These are phyloP conservation scores for Neotoma lepida DNA, from an alignment of 2,113 vertebrate genomes.

Conservation along the genomic window DNA sequence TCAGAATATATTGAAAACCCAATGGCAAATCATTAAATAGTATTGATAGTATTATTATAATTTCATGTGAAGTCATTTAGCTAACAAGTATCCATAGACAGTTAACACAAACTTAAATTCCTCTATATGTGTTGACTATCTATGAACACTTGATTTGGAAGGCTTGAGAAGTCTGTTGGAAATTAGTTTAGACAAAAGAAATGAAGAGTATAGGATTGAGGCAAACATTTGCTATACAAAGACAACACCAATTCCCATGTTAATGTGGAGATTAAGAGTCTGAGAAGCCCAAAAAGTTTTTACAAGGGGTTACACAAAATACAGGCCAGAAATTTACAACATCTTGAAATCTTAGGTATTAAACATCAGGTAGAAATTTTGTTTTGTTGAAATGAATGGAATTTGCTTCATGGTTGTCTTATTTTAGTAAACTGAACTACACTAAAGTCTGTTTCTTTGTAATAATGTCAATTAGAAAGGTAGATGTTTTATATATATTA, in stretches of 20 bases:
- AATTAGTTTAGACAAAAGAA: slow-evolving; percentile 1
- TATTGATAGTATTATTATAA: not conserved
- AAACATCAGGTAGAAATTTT: not conserved
- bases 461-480: not conserved
- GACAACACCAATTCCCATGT: not conserved
- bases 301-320: slow-evolving; percentile 23
- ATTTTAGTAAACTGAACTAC: not conserved
- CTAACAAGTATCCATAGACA: not conserved
- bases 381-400: not conserved
- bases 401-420: not conserved
- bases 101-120: not conserved
- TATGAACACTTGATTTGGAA: not conserved
- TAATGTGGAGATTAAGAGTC: not conserved
- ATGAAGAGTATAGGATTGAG: not conserved
- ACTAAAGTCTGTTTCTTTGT: not conserved
- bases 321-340: not conserved
- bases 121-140: too few relatives aligned
- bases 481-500: not conserved
- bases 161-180: not conserved
- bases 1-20: not conserved
- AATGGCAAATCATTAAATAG: not conserved
- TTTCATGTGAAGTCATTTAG: slow-evolving; percentile 36
- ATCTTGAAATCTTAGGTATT: not conserved
- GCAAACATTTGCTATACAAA: not conserved
- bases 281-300: slow-evolving; percentile 17